Percentiles rank a stretch among this genome's conserved stretches.
Conservation (phyloP, 2,113 vertebrate species). For the Callipepla californica region DNA sequence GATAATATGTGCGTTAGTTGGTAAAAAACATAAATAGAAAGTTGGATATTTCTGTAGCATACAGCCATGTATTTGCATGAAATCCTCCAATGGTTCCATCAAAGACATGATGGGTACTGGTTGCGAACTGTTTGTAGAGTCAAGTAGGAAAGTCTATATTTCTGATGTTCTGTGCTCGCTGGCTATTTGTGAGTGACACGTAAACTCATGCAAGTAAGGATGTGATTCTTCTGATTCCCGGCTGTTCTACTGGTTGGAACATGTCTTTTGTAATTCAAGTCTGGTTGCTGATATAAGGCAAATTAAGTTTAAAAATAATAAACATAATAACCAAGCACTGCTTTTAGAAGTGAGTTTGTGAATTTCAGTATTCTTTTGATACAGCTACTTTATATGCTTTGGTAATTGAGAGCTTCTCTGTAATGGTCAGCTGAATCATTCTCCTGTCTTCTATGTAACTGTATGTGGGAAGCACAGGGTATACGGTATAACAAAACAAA, state of each 20-base stretch:
- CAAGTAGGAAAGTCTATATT: neutral
- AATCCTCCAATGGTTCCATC: fast-evolving
- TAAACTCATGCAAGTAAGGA: neutral
- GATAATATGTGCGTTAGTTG: neutral
- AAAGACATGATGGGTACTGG: neutral
- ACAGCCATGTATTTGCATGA: neutral
- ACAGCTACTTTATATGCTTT: neutral
- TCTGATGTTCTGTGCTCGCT: neutral
- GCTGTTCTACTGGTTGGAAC: neutral
- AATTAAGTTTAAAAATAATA: neutral
- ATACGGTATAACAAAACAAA: neutral
- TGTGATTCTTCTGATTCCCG: neutral
- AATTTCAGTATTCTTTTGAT: neutral
- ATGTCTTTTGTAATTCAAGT: neutral
- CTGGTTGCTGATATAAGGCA: neutral
- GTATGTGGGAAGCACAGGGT: neutral
- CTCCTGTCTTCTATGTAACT: neutral
- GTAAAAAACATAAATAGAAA: neutral
- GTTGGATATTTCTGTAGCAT: neutral
- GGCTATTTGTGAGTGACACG: neutral
- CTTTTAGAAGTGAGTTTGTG: neutral
- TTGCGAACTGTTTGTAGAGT: neutral
- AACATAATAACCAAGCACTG: neutral
- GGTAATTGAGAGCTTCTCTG: neutral
- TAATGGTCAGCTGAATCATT: neutral